phyloP scores from a whole-genome alignment of 1,140 invertebrate genomes.

The Drosophila pallidifrons region DNA sequence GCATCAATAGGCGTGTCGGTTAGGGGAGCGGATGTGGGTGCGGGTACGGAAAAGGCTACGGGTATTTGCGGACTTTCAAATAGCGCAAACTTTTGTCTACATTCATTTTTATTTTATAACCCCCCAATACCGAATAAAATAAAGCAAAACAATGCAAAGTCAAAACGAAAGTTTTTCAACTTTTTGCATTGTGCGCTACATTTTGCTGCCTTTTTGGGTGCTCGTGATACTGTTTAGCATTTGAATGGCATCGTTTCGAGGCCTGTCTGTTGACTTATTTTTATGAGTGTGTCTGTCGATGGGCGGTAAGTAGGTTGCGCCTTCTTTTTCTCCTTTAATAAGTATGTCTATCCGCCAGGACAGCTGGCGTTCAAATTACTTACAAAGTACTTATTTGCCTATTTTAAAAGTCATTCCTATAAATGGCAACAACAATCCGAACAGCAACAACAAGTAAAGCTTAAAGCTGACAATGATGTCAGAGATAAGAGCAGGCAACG shows the following conservation, averaged over 20 bases:
- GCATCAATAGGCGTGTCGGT: slow-evolving; percentile 49
- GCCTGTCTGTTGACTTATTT: slow-evolving; percentile 73
- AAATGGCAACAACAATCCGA: slow-evolving; percentile 48
- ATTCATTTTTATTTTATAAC: slow-evolving; percentile 79
- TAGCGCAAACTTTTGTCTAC: slow-evolving; percentile 62
- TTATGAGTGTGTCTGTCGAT: slow-evolving; percentile 58
- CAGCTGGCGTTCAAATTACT: slow-evolving; percentile 69
- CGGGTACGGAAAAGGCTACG: slow-evolving; percentile 6
- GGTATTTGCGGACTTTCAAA: slow-evolving; percentile 68
- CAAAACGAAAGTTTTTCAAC: slow-evolving; percentile 70
- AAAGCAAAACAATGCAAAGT: slow-evolving; percentile 62
- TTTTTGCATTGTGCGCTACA: slow-evolving; percentile 57
- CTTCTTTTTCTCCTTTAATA: slow-evolving; percentile 1
- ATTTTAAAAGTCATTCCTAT: slow-evolving; percentile 73
- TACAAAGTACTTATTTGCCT: slow-evolving; percentile 81
- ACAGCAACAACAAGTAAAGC: not conserved
- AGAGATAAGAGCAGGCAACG: not conserved
- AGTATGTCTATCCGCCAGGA: no score
- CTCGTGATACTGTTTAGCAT: slow-evolving; percentile 59
- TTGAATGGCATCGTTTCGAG: slow-evolving; percentile 67
- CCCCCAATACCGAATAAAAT: slow-evolving; percentile 69
- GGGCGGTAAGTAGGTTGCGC: slow-evolving; percentile 27
- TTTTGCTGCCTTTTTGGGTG: slow-evolving; percentile 34
- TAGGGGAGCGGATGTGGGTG: not conserved
- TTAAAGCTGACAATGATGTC: slow-evolving; percentile 16